A percentile compares a stretch with the other conserved stretches of the same genome.
phyloP scores from a whole-genome alignment of 2,888 invertebrate genomes.

The Synergus umbraculus region DNA sequence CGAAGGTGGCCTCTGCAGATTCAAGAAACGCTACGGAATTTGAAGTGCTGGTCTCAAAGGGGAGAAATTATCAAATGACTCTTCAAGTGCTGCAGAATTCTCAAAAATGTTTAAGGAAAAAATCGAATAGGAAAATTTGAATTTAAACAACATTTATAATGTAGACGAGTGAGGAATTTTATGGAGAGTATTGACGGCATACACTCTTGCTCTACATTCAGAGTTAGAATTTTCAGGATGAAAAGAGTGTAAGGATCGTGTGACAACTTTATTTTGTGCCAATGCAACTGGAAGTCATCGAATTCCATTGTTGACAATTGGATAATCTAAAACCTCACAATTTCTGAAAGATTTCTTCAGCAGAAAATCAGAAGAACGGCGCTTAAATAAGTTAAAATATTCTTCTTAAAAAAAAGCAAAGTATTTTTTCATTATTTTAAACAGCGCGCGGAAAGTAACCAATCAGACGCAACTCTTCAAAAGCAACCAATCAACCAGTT shows the following conservation, averaged over 20 bases:
- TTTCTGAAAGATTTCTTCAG: conserved; percentile 15
- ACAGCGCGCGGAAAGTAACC: too few relatives aligned
- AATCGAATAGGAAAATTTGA: not conserved
- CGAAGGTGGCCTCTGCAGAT: too few relatives aligned
- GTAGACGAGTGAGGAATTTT: conserved; percentile 59
- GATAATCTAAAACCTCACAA: conserved; percentile 62
- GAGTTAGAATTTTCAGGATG: conserved; percentile 58
- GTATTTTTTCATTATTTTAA: too few relatives aligned
- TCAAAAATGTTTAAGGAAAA: not conserved
- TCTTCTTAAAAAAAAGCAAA: too few relatives aligned
- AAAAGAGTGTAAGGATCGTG: too few relatives aligned
- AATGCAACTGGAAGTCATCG: conserved; percentile 56
- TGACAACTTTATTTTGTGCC: conserved; percentile 50
- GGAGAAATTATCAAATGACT: too few relatives aligned
- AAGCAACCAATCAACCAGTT: too few relatives aligned
- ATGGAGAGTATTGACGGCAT: conserved; percentile 57
- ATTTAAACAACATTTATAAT: conserved; percentile 56
- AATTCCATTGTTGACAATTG: conserved; percentile 59
- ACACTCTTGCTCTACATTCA: conserved; percentile 50
- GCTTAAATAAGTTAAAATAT: conserved; percentile 55
- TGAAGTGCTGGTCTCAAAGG: too few relatives aligned
- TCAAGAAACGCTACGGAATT: too few relatives aligned
- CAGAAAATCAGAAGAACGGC: not conserved
- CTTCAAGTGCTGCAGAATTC: too few relatives aligned
- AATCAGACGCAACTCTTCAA: too few relatives aligned